Percentiles rank a stretch among this genome's conserved stretches.
Conservation (phyloP, 64 coral and sea anemone species). For the Cladopsammia gracilis region DNA sequence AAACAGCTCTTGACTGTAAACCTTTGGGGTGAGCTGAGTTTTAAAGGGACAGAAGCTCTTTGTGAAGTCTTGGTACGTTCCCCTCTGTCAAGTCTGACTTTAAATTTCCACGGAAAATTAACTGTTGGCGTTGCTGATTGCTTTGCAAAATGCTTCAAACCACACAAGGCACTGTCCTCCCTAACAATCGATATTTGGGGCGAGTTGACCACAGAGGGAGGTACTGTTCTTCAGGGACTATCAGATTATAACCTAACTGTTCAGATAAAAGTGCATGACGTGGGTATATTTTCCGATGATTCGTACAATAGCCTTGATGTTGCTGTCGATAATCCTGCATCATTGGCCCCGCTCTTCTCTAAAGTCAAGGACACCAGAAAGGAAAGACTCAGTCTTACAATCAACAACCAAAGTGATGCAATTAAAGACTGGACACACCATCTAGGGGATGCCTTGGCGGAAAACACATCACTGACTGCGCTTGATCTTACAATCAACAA, state of each 20-base stretch:
- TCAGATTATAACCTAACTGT: neutral
- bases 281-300: neutral
- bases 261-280: neutral
- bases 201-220: neutral
- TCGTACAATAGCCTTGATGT: neutral
- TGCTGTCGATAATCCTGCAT: neutral
- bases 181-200: neutral
- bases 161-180: neutral
- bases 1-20: neutral
- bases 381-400: neutral
- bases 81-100: neutral
- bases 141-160: neutral
- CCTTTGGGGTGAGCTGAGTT: neutral
- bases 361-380: neutral
- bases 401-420: neutral
- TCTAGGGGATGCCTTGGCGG: neutral
- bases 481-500: neutral
- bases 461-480: neutral
- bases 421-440: neutral
- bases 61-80: neutral
- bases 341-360: neutral
- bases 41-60: neutral
- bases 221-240: neutral
- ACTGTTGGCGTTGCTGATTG: neutral
- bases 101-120: slow-evolving; percentile 1